A percentile compares a stretch with the other conserved stretches of the same genome.
Conservation (phyloP, 2,888 invertebrate genomes). For the Dione vanillae region DNA sequence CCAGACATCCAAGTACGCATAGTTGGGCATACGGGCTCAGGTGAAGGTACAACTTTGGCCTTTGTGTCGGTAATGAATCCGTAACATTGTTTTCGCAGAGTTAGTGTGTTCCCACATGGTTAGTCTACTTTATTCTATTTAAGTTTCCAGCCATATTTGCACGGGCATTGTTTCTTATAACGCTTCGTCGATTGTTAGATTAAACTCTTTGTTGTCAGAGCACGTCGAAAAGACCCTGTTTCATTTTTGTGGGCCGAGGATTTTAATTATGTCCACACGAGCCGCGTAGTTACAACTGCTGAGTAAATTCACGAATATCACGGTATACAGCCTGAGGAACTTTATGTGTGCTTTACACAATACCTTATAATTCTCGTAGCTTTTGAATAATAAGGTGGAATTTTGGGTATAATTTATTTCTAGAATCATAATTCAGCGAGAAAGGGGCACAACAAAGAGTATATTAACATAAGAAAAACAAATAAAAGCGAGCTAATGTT, state of each 20-base stretch:
- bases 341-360: neutral
- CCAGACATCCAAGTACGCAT: constrained; percentile 46
- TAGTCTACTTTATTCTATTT: constrained; percentile 47
- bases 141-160: constrained; percentile 46
- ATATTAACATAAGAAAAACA: constrained; percentile 39
- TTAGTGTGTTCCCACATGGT: constrained; percentile 29
- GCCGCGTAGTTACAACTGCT: constrained; percentile 20
- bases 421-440: constrained; percentile 21
- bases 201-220: constrained; percentile 35
- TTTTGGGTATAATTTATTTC: constrained; percentile 11
- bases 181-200: constrained; percentile 36
- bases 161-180: constrained; percentile 34
- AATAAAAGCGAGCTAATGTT: constrained; percentile 36
- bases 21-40: constrained; percentile 50
- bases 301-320: constrained; percentile 20
- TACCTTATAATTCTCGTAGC: neutral
- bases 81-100: constrained; percentile 51
- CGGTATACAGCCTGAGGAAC: neutral
- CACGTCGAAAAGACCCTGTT: constrained; percentile 17
- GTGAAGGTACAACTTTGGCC: constrained; percentile 51
- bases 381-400: neutral
- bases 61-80: constrained; percentile 54
- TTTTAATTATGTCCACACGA: constrained; percentile 38
- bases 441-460: constrained; percentile 28
- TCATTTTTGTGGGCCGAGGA: constrained; percentile 30